Base-by-base conservation (phyloP, 2,113 vertebrate species). In the Pachyramphus minor region DNA sequence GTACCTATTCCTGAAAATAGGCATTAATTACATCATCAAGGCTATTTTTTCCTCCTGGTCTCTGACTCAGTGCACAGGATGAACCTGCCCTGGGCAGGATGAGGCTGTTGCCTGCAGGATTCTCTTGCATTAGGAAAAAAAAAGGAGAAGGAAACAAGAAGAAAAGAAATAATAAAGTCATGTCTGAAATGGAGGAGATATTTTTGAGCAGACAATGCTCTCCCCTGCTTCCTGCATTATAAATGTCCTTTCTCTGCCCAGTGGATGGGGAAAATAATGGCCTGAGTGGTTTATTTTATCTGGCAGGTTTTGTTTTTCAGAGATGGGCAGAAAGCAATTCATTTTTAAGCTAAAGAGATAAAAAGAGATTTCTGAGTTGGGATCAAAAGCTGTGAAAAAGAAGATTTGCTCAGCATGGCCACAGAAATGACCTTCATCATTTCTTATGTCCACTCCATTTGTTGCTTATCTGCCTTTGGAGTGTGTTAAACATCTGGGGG, bases 271-370 rank as follows among this genome's bases (percentile, higher is more conserved):
- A 63, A 41, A 89, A 78, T 53, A 91, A 91, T 58, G 91, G 60
- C 49, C 92, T 60, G 47, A 67, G 59, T 6, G 35, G 19, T 44
- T 93, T 71, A 4, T 90, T 87, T 79, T 62, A 21, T 66, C 75
- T 84, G 82, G 60, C 82, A 80, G 83, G 42, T 80, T 95, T 89
- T 91, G 81, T 66, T 93, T 95, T 73, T 21, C 69, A 14, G 91
- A 56, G 81, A 25, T 31, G 62, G 53, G 41, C 24, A 67, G 81
- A 64, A 85, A 69, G 77, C 52, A 58, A 69, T 69, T 87, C 39
- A 42, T 91, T 95, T 68, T 49, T 10, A 79, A 82, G 62, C 41
- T 42, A 42, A 80, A 82, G 44, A 73, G 74, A 75, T 30, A 76
- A 82, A 95, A 86, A 53, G 74, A 49, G 74, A 27, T 76, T 45